Percentiles rank a stretch among this genome's conserved stretches.
Evolutionary conservation across 2,797 vertebrate genomes (phyloP).

Genomic region (Cygnus olor): DNA sequence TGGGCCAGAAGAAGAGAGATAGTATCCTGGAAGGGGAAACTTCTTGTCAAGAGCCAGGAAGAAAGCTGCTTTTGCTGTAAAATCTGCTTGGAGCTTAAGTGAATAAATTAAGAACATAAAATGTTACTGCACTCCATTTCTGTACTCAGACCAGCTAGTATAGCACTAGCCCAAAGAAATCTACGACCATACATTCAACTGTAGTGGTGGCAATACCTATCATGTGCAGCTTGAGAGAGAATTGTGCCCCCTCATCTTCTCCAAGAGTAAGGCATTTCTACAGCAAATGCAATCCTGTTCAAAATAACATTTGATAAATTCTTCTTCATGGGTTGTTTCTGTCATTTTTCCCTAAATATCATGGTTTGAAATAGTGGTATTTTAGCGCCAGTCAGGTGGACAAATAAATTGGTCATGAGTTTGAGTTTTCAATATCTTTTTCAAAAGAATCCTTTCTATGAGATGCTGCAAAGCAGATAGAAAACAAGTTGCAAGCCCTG

Average conservation of each 20-base stretch:
- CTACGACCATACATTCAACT: neutral
- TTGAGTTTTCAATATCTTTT: neutral
- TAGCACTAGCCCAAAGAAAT: neutral
- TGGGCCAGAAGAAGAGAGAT: neutral
- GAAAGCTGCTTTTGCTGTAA: neutral
- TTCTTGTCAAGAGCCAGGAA: neutral
- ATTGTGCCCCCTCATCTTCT: neutral
- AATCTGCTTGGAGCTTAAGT: neutral
- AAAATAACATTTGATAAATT: neutral
- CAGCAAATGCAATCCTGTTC: neutral
- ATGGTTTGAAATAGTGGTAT: neutral
- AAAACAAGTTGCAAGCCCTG: neutral
- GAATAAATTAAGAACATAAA: neutral
- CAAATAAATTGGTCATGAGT: neutral
- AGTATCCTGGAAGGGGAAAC: neutral
- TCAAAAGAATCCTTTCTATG: neutral
- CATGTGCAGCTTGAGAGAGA: neutral
- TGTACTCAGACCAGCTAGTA: neutral
- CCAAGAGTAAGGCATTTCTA: neutral
- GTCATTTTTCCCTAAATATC: neutral
- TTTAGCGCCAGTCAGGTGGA: neutral
- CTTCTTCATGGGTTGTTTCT: neutral
- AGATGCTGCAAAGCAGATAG: neutral
- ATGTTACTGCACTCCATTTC: neutral
- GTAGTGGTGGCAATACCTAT: neutral